These are phyloP conservation scores for Ostrea denselamellosa DNA, from an alignment of 1,140 invertebrate genomes.

Conservation along the genomic window DNA sequence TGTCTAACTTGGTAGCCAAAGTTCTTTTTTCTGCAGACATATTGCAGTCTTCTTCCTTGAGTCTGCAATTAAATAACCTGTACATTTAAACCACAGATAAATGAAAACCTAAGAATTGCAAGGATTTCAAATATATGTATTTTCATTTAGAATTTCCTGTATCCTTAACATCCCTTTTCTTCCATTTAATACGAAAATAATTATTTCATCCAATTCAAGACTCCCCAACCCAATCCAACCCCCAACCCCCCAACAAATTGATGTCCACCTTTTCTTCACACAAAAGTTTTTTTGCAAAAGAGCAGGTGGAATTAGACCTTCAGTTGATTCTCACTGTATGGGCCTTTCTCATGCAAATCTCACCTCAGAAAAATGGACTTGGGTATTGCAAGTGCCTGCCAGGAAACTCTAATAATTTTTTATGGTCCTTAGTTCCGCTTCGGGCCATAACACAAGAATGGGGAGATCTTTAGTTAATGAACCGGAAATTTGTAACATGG, in stretches of 20 bases:
- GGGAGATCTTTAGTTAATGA: background rate
- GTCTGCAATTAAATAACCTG: too few species aligned
- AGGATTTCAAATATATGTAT: too few species aligned
- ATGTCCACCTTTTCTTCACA: slow-evolving; percentile 16
- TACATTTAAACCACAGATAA: too few species aligned
- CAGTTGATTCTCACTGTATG: background rate
- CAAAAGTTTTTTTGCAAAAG: background rate
- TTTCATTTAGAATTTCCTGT: background rate
- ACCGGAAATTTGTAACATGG: background rate
- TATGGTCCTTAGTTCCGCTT: background rate
- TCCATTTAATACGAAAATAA: background rate
- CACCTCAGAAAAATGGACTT: slow-evolving; percentile 4
- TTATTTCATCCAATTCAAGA: background rate
- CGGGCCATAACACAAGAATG: background rate
- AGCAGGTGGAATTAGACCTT: background rate
- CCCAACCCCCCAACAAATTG: background rate
- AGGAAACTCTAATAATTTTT: slow-evolving; percentile 20
- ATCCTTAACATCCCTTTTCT: background rate
- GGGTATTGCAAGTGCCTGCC: background rate
- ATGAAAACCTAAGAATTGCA: too few species aligned
- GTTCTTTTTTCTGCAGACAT: too few species aligned
- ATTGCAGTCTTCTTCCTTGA: too few species aligned
- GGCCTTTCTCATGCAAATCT: slow-evolving; percentile 7
- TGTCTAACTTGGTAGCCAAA: too few species aligned
- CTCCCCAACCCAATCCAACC: too few species aligned